Evolutionary conservation across 1,140 invertebrate genomes (phyloP).

Genomic region (Helicoverpa armigera): DNA sequence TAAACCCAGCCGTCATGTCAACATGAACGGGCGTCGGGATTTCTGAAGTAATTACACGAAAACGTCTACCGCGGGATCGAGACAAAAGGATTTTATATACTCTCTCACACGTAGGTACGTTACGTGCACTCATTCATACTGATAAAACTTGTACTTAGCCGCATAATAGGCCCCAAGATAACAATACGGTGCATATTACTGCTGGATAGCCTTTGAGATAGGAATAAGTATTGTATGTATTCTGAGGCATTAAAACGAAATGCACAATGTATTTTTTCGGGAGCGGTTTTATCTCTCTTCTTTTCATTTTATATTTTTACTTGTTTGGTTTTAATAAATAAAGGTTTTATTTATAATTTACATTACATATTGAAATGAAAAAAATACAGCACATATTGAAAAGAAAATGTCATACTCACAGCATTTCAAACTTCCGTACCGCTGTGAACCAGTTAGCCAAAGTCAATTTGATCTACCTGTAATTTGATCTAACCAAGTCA

Average conservation of each 20-base stretch:
- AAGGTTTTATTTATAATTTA: no score
- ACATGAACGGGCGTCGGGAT: constrained; percentile 49
- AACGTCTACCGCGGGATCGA: constrained; percentile 20
- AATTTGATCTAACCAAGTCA: constrained; percentile 35
- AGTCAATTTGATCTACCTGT: constrained; percentile 37
- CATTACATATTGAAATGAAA: no score
- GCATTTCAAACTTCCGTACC: not conserved
- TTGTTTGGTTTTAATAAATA: no score
- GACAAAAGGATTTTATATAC: constrained; percentile 40
- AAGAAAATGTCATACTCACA: not conserved
- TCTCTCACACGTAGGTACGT: not conserved
- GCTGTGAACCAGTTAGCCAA: constrained; percentile 5
- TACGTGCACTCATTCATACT: constrained; percentile 30
- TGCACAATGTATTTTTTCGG: not conserved
- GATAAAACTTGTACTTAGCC: constrained; percentile 39
- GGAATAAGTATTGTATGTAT: constrained; percentile 11
- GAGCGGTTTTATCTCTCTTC: no score
- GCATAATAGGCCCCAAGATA: constrained; percentile 40
- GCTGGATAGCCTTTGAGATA: constrained; percentile 3
- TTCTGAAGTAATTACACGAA: constrained; percentile 51
- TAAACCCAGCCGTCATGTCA: constrained; percentile 48
- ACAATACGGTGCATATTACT: constrained; percentile 20
- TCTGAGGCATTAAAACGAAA: not conserved
- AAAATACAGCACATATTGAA: no score
- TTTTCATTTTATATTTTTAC: no score